Percentiles rank a stretch among this genome's conserved stretches.
These are phyloP conservation scores for Muntiacus muntjak DNA, from an alignment of 2,113 vertebrate species.

Conservation along the genomic window DNA sequence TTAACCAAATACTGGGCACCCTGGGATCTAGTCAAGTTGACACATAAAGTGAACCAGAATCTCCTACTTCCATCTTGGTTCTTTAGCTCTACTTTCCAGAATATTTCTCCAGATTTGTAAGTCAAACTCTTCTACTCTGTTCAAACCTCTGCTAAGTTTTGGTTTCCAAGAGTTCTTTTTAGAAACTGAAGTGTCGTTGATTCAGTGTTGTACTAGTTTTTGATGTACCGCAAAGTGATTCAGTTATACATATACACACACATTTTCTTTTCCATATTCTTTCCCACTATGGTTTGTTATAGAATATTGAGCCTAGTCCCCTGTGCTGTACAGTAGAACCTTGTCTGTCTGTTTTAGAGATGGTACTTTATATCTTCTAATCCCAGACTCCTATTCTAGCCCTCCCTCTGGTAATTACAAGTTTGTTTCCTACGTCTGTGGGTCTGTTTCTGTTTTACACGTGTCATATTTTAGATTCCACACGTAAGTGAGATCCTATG, in stretches of 20 bases:
- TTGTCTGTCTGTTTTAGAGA: background rate
- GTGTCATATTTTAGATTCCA: background rate
- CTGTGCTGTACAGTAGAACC: background rate
- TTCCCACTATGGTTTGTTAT: background rate
- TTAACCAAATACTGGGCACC: background rate
- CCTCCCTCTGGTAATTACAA: background rate
- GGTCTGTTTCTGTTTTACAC: background rate
- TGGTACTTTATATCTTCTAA: background rate
- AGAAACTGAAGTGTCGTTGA: background rate
- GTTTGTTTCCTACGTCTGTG: background rate
- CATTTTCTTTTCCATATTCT: background rate
- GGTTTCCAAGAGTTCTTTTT: background rate
- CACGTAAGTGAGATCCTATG: background rate
- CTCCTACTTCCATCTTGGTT: background rate
- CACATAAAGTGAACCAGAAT: background rate
- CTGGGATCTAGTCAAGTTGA: background rate
- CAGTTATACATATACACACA: background rate
- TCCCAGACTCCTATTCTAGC: background rate
- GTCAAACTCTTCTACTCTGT: background rate
- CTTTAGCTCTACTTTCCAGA: background rate
- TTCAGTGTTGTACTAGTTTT: background rate
- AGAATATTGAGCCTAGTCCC: background rate
- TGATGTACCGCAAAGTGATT: background rate
- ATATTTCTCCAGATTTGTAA: background rate
- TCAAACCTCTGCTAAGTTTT: background rate